Evolutionary conservation across 1,140 invertebrate genomes (phyloP).

Genomic region (Mesaphorura yosii): DNA sequence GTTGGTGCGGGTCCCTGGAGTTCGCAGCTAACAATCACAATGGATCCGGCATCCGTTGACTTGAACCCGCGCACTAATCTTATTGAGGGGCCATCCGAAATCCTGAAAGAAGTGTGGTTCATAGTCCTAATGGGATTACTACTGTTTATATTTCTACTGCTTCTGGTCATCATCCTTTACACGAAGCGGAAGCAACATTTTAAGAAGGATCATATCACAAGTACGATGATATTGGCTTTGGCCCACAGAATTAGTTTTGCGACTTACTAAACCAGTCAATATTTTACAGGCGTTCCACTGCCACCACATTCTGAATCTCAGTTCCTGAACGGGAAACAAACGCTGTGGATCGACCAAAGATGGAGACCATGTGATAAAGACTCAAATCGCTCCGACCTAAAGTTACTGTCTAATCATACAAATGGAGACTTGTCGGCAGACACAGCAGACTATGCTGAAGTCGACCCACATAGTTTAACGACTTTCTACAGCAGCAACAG

Average conservation of each 20-base stretch:
- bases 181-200: constrained; percentile 41
- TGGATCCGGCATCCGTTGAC: too few relatives aligned
- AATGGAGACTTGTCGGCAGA: constrained; percentile 29
- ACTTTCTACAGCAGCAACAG: too few relatives aligned
- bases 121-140: constrained; percentile 58
- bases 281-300: constrained; percentile 25
- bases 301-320: constrained; percentile 30
- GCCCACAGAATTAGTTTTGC: neutral
- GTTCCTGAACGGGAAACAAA: constrained; percentile 49
- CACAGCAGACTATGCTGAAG: constrained; percentile 62
- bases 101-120: constrained; percentile 62
- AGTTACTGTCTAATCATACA: constrained; percentile 45
- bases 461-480: constrained; percentile 57
- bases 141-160: constrained; percentile 51
- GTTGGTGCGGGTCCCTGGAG: constrained; percentile 58
- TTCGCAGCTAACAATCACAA: constrained; percentile 44
- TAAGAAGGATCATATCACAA: constrained; percentile 33
- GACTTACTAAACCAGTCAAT: neutral
- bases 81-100: constrained; percentile 28
- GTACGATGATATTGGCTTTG: too few relatives aligned
- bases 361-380: constrained; percentile 54
- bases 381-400: constrained; percentile 49
- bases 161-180: constrained; percentile 51
- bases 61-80: neutral
- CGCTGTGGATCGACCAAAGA: constrained; percentile 60